Conservation (phyloP, 2,888 invertebrate genomes). For the Lagria hirta region DNA sequence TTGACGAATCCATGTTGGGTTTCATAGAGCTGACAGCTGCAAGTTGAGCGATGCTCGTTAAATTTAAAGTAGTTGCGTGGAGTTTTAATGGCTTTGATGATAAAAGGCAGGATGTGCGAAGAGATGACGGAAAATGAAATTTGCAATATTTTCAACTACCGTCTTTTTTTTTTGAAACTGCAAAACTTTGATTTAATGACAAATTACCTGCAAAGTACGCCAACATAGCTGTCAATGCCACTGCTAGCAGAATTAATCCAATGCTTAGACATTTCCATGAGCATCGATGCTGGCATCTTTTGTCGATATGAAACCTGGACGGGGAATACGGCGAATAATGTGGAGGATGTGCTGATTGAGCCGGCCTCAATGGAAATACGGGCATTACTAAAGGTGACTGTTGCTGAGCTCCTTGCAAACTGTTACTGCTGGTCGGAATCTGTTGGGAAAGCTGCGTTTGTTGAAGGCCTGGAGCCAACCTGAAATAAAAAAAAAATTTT, state of each 20-base stretch:
- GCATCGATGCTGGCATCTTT: slow-evolving; percentile 90
- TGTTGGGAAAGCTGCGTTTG: slow-evolving; percentile 61
- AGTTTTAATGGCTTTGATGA: slow-evolving; percentile 14
- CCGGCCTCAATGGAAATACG: slow-evolving; percentile 76
- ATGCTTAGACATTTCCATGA: slow-evolving; percentile 97
- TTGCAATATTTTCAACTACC: not conserved
- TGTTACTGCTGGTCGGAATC: slow-evolving; percentile 62
- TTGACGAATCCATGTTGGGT: slow-evolving; percentile 82
- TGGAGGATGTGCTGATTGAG: slow-evolving; percentile 60
- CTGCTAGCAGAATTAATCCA: slow-evolving; percentile 86
- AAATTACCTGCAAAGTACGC: slow-evolving; percentile 92
- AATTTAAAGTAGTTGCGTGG: slow-evolving; percentile 8
- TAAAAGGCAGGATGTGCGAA: slow-evolving; percentile 4
- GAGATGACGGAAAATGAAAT: not conserved
- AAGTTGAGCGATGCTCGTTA: slow-evolving; percentile 46
- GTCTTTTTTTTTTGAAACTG: not conserved
- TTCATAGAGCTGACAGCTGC: slow-evolving; percentile 89
- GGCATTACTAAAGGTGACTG: slow-evolving; percentile 83
- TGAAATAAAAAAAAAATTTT: slow-evolving; percentile 50
- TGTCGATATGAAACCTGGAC: slow-evolving; percentile 92
- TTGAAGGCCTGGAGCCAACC: slow-evolving; percentile 57
- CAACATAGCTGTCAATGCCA: slow-evolving; percentile 89
- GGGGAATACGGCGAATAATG: slow-evolving; percentile 89
- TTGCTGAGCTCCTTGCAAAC: slow-evolving; percentile 67
- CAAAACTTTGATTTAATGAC: not conserved